Base-by-base conservation (phyloP, 2,888 invertebrate species). In the Boloria euphrosyne region DNA sequence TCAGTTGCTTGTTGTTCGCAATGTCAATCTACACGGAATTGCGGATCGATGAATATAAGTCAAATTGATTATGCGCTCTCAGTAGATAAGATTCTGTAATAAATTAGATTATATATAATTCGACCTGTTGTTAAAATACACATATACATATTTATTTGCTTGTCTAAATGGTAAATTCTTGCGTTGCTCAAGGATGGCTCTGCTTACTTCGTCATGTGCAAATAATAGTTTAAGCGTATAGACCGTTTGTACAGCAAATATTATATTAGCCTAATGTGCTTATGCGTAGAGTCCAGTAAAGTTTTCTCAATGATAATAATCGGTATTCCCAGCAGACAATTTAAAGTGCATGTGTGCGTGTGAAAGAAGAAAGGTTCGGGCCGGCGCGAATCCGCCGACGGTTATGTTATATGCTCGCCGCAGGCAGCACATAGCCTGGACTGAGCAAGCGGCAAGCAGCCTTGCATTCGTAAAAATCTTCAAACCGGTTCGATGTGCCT, bases 381-480 rank as follows among this genome's bases (percentile, higher is more conserved):
- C 83, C 84, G 88, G 82, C 90, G 91, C 90, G 88, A 90, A 90
- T 90, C 89, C 86, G 79, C 76, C 85, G 84, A 75, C 81, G 87
- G 84, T 81, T 83, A 86, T 83, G 89, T 86, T 89, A 90, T 91
- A 83, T 90, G 89, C 82, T 79, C 79, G 79, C 85, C 80, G 81
- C 85, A 75, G 86, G 84, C 84, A 79, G 86, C 87, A 89, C 85
- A 89, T 88, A 87, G 86, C 81, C 81, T 78, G 80, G 75, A 78
- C 77, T 83, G 80, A 78, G 79, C 85, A 58, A 63, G 64, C 64
- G 64, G 64, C 83, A 79, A 82, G 83, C 87, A 89, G 89, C 87
- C 91, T 90, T 91, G 92, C 91, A 90, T 92, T 91, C 91, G 92
- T 92, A 92, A 92, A 91, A 92, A 92, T 91, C 86, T 90, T 80